Evolutionary conservation across 1,140 invertebrate species (phyloP).

Genomic region (Periplaneta americana): DNA sequence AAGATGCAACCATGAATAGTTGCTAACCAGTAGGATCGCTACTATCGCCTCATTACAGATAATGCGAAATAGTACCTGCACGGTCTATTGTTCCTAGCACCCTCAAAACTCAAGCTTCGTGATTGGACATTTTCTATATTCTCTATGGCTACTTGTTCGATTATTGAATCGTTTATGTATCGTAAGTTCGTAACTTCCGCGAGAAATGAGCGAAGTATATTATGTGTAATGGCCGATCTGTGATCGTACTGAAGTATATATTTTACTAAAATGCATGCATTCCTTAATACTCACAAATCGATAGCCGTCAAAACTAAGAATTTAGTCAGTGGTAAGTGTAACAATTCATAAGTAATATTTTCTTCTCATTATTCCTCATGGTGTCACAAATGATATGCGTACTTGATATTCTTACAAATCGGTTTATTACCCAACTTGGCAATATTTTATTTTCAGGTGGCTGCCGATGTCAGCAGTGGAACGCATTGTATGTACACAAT

Average conservation of each 20-base stretch:
- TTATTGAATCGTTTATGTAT: not conserved
- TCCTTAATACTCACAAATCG: not conserved
- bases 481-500: not conserved
- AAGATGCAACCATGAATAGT: no score
- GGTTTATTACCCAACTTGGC: not conserved
- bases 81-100: no score
- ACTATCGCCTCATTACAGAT: no score
- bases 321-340: conserved; percentile 3
- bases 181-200: not conserved
- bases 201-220: no score
- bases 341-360: not conserved
- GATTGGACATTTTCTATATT: no score
- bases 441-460: conserved; percentile 1
- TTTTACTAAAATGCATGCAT: conserved; percentile 2
- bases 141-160: no score
- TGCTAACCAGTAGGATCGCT: no score
- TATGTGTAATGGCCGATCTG: not conserved
- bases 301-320: conserved; percentile 1
- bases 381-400: not conserved
- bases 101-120: no score
- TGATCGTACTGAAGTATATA: not conserved
- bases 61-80: no score
- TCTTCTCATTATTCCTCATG: not conserved
- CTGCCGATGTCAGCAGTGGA: conserved; percentile 6
- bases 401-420: not conserved